Conservation (phyloP, 2,113 vertebrate genomes). For the Gila orcuttii region DNA sequence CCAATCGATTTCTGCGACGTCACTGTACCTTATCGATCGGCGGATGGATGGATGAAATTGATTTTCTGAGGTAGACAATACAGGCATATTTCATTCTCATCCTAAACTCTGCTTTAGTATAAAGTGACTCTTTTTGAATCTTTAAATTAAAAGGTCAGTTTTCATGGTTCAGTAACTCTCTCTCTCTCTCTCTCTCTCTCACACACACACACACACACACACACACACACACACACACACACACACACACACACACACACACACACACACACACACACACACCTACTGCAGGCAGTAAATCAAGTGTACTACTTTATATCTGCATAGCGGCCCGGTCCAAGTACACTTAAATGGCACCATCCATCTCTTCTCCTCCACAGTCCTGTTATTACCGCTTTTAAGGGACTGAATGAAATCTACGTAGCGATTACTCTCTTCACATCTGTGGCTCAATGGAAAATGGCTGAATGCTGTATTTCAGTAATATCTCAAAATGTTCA, state of each 20-base stretch:
- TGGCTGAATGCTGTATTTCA: background rate
- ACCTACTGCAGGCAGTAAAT: no score
- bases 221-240: no score
- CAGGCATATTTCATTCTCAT: conserved; percentile 76
- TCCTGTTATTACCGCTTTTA: background rate
- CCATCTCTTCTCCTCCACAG: background rate
- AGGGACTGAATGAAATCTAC: background rate
- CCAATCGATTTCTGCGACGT: conserved; percentile 71
- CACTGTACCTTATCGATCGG: conserved; percentile 79
- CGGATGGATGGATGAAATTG: conserved; percentile 74
- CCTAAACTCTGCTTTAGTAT: conserved; percentile 59
- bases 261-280: no score
- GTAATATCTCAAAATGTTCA: background rate
- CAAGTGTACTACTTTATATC: background rate
- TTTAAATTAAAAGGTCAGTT: conserved; percentile 33
- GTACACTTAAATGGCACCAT: background rate
- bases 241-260: no score
- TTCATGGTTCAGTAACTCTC: conserved; percentile 12
- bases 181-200: background rate
- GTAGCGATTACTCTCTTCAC: background rate
- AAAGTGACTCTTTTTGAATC: conserved; percentile 68
- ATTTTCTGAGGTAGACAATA: conserved; percentile 85
- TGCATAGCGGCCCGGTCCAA: conserved; percentile 10
- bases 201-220: no score
- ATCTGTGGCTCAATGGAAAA: background rate